A percentile compares a stretch with the other conserved stretches of the same genome.
These are phyloP conservation scores for Volucella inflata DNA, from an alignment of 2,888 invertebrate genomes.

Conservation along the genomic window DNA sequence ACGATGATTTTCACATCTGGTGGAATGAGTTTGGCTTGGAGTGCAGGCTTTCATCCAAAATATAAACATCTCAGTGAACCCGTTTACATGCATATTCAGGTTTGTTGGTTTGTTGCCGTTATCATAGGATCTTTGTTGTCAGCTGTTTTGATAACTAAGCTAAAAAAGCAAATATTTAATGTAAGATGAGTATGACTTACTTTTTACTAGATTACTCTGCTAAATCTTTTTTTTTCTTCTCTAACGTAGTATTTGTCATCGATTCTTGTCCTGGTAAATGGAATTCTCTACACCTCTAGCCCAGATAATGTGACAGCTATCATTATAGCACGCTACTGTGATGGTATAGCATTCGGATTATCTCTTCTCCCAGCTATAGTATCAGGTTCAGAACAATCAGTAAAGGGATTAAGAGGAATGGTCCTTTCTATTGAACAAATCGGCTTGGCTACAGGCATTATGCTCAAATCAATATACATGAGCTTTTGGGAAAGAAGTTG, in stretches of 20 bases:
- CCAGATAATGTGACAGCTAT: conserved; percentile 68
- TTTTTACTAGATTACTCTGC: neutral
- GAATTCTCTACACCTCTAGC: conserved; percentile 77
- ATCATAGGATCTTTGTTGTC: conserved; percentile 78
- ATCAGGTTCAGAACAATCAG: conserved; percentile 79
- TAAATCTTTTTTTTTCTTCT: neutral
- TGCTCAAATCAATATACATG: conserved; percentile 77
- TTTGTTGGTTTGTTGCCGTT: conserved; percentile 80
- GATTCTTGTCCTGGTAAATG: conserved; percentile 76
- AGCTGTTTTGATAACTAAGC: conserved; percentile 72
- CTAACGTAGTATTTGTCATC: conserved; percentile 23
- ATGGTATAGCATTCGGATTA: conserved; percentile 80
- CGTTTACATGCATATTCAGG: conserved; percentile 72
- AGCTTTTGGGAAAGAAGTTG: conserved; percentile 63
- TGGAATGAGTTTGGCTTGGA: conserved; percentile 79
- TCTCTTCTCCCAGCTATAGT: conserved; percentile 79
- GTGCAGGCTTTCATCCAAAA: conserved; percentile 75
- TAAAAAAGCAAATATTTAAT: conserved; percentile 29
- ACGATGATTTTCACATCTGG: conserved; percentile 77
- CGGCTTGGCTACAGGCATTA: conserved; percentile 77
- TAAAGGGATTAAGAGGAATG: conserved; percentile 75
- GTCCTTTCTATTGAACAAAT: conserved; percentile 78
- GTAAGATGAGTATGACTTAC: conserved; percentile 4
- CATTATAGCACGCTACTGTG: conserved; percentile 79
- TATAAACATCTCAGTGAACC: neutral